phyloP scores from a whole-genome alignment of 2,113 vertebrate genomes.

The Dicerorhinus sumatrensis region DNA sequence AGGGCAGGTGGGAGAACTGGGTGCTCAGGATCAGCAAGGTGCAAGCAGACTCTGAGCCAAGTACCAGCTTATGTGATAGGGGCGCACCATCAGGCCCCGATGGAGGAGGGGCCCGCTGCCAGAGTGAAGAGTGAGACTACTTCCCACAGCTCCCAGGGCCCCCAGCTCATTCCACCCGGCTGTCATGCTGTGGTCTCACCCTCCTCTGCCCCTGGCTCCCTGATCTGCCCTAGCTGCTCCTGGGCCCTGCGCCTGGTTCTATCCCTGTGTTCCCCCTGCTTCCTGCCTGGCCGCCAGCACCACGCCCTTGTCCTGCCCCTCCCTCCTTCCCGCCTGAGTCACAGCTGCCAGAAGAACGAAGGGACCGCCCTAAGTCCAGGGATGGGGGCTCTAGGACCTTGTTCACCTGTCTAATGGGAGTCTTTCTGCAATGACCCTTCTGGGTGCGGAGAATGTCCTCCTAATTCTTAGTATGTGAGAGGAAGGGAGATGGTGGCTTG shows the following conservation, averaged over 20 bases:
- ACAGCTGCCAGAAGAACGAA: not conserved
- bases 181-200: not conserved
- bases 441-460: not conserved
- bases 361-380: not conserved
- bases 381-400: not conserved
- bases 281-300: constrained; percentile 20
- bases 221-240: not conserved
- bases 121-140: too few species aligned
- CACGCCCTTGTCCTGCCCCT: constrained; percentile 20
- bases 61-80: not conserved
- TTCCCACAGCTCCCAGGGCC: not conserved
- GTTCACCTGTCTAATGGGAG: not conserved
- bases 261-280: not conserved
- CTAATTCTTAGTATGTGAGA: not conserved
- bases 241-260: not conserved
- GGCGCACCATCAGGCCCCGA: not conserved
- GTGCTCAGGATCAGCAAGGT: not conserved
- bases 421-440: not conserved
- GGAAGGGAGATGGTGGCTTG: not conserved
- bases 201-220: not conserved
- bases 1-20: not conserved
- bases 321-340: constrained; percentile 30
- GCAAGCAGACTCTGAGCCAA: not conserved
- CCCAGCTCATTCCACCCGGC: not conserved
- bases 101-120: not conserved